These are phyloP conservation scores for Anseranas semipalmata DNA, from an alignment of 2,113 vertebrate genomes.

Conservation along the genomic window DNA sequence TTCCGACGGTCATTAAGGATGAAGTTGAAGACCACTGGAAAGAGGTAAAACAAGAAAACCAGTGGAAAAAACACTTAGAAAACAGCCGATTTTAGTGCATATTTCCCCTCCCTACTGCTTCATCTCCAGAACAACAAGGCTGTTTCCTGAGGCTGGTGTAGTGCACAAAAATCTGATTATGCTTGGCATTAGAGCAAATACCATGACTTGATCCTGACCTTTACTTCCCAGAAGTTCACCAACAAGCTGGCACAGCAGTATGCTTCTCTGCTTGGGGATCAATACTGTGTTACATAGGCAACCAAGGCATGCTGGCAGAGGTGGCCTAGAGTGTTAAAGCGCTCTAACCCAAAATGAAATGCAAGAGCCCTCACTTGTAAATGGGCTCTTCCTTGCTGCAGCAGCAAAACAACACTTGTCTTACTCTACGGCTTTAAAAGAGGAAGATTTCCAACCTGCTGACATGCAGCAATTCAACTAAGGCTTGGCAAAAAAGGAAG, in stretches of 20 bases:
- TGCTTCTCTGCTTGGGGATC: neutral
- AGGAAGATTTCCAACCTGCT: neutral
- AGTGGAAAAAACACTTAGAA: neutral
- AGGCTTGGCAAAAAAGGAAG: neutral
- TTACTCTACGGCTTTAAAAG: neutral
- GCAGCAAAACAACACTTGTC: neutral
- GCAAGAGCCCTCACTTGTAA: neutral
- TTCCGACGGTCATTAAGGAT: slow-evolving; percentile 91
- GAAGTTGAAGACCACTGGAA: slow-evolving; percentile 95
- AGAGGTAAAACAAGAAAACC: neutral
- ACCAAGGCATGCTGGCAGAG: neutral
- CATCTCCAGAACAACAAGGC: neutral
- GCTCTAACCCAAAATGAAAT: neutral
- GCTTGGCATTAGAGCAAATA: neutral
- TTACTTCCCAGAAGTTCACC: neutral
- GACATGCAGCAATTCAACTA: neutral
- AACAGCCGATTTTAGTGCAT: neutral
- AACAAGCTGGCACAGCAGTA: neutral
- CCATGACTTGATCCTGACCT: neutral
- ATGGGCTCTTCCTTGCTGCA: neutral
- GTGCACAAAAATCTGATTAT: neutral
- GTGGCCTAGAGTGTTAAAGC: neutral
- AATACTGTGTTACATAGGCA: accelerated
- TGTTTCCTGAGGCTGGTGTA: neutral
- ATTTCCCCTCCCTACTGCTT: neutral